Base-by-base conservation (phyloP, 1,140 invertebrate genomes). In the Drusus annulatus region DNA sequence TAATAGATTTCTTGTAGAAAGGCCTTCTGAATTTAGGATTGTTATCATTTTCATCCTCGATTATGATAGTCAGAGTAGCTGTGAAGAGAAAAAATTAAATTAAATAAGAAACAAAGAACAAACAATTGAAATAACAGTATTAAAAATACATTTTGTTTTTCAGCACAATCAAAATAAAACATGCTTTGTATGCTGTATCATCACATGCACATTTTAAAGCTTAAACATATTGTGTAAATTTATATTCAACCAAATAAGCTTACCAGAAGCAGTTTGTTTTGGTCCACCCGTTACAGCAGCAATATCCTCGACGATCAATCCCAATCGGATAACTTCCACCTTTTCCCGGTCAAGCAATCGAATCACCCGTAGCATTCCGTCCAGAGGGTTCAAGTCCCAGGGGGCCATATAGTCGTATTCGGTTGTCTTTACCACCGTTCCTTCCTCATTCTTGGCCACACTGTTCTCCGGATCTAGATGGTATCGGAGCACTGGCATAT, bases 31-130 rank as follows among this genome's bases (percentile, higher is more conserved):
- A 98, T 83, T 93, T 92, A 0, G 97, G 97, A 86, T 95, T 94
- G 85, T 98, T 98, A 82, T 99, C 97, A 85, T 99, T 99, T 77
- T 96, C 94, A 86, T 97, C 95, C 62, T 95, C 93, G 7, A 98
- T 92, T 51, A 94, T 87, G 62, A 97, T 93, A 21, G 92, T 95
- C 0, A 97, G 87, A 7, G 92, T 93, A 0, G 93, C 94, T 92
- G 84, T 81, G 88, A 89, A 80, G 23, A 80, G 15, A 54, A 63
- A 77, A 2, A 8, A 45, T 45, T 0, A 13, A 45, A 45, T 45
- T 45, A 45, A 45, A 45, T 7, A 36, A 36, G 36, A 45, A 45
- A 45, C 8, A 45, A 7, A 45, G 36, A 45, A 7, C 10, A 10
- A 45, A 45, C 8, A 45, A 13, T 10, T 45, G 0, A 45, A 45